A percentile compares a stretch with the other conserved stretches of the same genome.
Conservation (phyloP, 2,113 vertebrate genomes). For the Clarias magur region DNA sequence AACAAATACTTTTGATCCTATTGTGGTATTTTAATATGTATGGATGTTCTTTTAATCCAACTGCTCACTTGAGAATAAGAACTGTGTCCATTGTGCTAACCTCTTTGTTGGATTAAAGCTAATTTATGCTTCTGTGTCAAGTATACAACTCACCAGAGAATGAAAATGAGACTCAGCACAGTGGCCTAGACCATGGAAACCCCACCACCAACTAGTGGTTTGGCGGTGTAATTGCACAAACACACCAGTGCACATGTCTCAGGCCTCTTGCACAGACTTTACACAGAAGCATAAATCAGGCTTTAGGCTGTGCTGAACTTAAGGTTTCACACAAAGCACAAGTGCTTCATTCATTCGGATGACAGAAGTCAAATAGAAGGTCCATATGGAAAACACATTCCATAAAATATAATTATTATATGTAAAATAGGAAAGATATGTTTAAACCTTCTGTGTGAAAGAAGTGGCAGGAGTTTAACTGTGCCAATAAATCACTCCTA, state of each 20-base stretch:
- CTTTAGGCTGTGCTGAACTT: neutral
- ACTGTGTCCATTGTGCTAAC: neutral
- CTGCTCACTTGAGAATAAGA: neutral
- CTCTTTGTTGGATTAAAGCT: neutral
- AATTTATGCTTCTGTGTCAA: too few relatives aligned
- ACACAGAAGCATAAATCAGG: too few relatives aligned
- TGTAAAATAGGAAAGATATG: conserved; percentile 22
- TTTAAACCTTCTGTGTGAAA: neutral
- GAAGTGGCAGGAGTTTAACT: conserved; percentile 18
- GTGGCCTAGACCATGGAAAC: too few relatives aligned
- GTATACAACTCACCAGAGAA: too few relatives aligned
- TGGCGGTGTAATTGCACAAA: too few relatives aligned
- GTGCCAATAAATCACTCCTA: conserved; percentile 43
- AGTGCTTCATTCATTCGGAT: conserved; percentile 24
- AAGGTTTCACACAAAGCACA: neutral
- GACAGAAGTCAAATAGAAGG: conserved; percentile 10
- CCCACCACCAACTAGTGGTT: too few relatives aligned
- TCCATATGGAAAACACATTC: neutral
- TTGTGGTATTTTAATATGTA: neutral
- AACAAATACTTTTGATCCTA: neutral
- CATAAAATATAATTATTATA: conserved; percentile 6
- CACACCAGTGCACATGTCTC: too few relatives aligned
- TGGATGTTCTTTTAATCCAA: neutral
- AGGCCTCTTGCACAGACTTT: too few relatives aligned
- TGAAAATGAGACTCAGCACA: too few relatives aligned